phyloP scores from a whole-genome alignment of 2,113 vertebrate species.

The Holacanthus passer region DNA sequence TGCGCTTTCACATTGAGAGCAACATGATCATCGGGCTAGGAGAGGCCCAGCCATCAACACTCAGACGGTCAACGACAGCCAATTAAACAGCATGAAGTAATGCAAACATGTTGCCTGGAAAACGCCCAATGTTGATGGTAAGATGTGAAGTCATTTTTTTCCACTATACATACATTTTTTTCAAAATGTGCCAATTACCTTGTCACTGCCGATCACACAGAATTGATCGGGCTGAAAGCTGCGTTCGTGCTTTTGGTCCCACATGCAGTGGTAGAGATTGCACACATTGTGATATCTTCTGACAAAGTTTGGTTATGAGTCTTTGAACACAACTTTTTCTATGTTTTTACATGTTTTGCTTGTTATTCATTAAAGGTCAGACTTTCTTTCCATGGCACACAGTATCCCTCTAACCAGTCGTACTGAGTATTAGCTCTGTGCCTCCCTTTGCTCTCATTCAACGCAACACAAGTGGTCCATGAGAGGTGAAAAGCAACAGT shows the following conservation, averaged over 20 bases:
- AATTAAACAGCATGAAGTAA: not conserved
- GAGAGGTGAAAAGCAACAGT: slow-evolving; percentile 6
- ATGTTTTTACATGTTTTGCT: not conserved
- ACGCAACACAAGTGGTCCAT: slow-evolving; percentile 14
- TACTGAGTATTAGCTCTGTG: not conserved
- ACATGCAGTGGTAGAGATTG: too few species aligned
- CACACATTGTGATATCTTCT: not conserved
- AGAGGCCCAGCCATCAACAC: not conserved
- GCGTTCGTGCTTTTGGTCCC: too few species aligned
- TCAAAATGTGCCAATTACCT: too few species aligned
- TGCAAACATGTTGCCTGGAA: not conserved
- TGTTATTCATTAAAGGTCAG: slow-evolving; percentile 7
- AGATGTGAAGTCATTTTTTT: not conserved
- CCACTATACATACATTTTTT: not conserved
- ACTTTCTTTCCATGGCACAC: not conserved
- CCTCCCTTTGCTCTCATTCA: slow-evolving; percentile 2
- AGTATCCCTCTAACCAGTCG: not conserved
- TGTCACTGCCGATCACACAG: too few species aligned
- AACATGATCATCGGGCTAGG: not conserved
- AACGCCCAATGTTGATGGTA: not conserved
- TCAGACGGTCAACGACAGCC: not conserved
- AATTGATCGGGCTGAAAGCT: not conserved
- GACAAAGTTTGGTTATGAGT: too few species aligned
- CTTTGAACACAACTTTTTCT: not conserved
- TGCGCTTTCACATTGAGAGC: not conserved